Evolutionary conservation across 2,888 invertebrate genomes (phyloP), one percentile per base, ranked within the genome.

Genomic region (Phasia obesa): DNA sequence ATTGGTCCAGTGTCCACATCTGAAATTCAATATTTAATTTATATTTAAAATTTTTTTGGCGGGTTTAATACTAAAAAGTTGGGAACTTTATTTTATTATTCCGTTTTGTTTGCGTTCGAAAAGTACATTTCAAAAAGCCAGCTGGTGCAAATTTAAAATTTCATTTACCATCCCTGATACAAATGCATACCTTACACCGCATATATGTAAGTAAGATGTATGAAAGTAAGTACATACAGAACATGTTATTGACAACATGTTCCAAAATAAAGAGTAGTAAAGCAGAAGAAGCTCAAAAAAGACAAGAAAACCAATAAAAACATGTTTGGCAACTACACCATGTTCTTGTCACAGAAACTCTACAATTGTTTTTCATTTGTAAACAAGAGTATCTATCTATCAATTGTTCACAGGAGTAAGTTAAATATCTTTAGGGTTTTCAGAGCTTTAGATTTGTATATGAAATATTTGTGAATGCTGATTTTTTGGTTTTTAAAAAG

Each of bases 241-340:
- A 53, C 60, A 81, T 67, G 65, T 65, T 74, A 70, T 70, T 82
- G 69, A 69, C 69, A 78, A 69, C 65, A 70, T 62, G 57, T 64
- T 64, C 47, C 21, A 69, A 77, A 77, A 73, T 51, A 59, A 59
- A 76, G 53, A 53, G 15, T 7, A 77, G 44, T 47, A 38, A 27
- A 75, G 51, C 25, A 55, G 35, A 73, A 49, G 31, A 44, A n/a
- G n/a, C 5, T 53, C 57, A 31, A 60, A 69, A 0, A 42, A 42
- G 6, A 62, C 31, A 60, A 42, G 2, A 6, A 31, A 47, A 53
- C 13, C 60, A 60, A 13, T 21, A 51, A 57, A 71, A 44, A 65
- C 55, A 59, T 27, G 27, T 38, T n/a, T 13, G 38, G 31, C 47
- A 38, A 44, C 9, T 59, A 31, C 23, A 49, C 38, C 44, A 38